A percentile compares a stretch with the other conserved stretches of the same genome.
Conservation (phyloP, 2,113 vertebrate species). For the Peucedramus taeniatus region DNA sequence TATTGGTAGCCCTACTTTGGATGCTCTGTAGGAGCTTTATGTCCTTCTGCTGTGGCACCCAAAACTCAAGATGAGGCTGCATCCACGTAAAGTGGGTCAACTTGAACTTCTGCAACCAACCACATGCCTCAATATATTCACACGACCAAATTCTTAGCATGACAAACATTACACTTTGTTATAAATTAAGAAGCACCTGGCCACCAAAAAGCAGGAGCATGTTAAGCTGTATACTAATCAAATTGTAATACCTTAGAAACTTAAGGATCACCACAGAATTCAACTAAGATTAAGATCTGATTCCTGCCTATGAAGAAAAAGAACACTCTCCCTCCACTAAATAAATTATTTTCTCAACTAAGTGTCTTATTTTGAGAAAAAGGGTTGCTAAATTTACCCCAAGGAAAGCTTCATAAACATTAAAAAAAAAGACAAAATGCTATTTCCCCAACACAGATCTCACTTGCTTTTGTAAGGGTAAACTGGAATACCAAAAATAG, state of each 20-base stretch:
- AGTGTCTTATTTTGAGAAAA: background rate
- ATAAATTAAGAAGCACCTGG: background rate
- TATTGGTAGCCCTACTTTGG: background rate
- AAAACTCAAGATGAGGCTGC: accelerated
- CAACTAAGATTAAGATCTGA: background rate
- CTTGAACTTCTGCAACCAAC: background rate
- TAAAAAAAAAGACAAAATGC: background rate
- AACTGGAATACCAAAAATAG: background rate
- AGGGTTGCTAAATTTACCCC: background rate
- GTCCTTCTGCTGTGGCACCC: background rate
- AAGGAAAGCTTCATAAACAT: background rate
- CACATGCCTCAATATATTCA: background rate
- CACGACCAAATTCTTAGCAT: background rate
- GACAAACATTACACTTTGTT: background rate
- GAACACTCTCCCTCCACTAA: background rate
- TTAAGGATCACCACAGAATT: background rate
- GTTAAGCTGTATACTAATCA: background rate
- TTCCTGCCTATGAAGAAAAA: background rate
- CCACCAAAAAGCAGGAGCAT: background rate
- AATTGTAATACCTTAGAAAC: no score
- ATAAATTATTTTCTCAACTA: background rate
- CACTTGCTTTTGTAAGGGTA: background rate
- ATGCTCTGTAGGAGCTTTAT: background rate
- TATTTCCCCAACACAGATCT: background rate
- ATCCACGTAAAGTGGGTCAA: accelerated